These are phyloP conservation scores for Pterocles orientalis DNA, from an alignment of 2,113 vertebrate genomes.

Conservation along the genomic window DNA sequence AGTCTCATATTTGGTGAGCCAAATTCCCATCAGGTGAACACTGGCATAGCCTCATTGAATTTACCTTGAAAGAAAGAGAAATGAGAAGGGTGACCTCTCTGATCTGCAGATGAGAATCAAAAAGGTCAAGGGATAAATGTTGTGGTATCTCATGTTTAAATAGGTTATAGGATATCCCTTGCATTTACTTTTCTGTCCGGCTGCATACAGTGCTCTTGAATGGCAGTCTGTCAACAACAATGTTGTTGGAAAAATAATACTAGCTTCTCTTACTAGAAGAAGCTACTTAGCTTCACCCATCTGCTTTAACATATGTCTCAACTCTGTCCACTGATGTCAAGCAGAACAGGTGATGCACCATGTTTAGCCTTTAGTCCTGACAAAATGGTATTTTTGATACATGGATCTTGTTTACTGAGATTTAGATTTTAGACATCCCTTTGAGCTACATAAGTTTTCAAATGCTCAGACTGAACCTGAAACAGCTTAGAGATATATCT, in stretches of 20 bases:
- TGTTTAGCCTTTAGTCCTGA: background rate
- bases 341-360: background rate
- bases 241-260: background rate
- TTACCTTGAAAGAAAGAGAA: background rate
- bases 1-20: background rate
- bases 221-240: background rate
- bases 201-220: background rate
- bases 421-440: background rate
- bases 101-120: background rate
- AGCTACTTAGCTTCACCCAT: background rate
- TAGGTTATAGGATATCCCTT: background rate
- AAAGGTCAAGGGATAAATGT: background rate
- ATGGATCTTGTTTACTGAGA: background rate
- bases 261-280: background rate
- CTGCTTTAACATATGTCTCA: background rate
- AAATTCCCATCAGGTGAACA: slow-evolving; percentile 26
- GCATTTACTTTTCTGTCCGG: background rate
- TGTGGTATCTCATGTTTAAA: background rate
- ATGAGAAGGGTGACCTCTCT: background rate
- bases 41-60: background rate
- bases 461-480: background rate
- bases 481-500: background rate
- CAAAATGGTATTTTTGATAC: background rate
- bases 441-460: background rate
- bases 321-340: background rate